Percentiles rank a stretch among this genome's conserved stretches.
Evolutionary conservation across 2,888 invertebrate species (phyloP).

Genomic region (Ommatoiulus sabulosus): DNA sequence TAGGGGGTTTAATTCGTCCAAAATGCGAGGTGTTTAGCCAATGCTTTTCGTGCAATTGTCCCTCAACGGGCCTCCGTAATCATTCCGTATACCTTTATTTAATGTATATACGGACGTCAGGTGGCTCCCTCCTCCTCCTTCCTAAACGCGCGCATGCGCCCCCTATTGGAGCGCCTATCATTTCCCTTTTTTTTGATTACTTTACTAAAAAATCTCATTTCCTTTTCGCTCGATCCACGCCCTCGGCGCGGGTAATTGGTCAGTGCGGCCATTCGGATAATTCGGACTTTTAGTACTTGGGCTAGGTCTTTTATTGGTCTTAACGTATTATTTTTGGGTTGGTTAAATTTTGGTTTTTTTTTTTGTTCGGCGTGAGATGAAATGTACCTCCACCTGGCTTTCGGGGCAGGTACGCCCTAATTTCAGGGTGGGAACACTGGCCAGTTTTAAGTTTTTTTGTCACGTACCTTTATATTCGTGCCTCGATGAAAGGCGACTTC

Average conservation of each 20-base stretch:
- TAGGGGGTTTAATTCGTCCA: neutral
- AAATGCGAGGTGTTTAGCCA: no score
- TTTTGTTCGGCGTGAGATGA: neutral
- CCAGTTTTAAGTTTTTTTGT: neutral
- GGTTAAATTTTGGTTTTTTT: neutral
- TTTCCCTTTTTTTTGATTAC: slow-evolving; percentile 45
- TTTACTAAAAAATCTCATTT: slow-evolving; percentile 47
- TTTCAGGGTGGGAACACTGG: slow-evolving; percentile 38
- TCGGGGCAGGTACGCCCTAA: slow-evolving; percentile 52
- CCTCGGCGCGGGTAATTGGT: slow-evolving; percentile 48
- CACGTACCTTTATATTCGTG: neutral
- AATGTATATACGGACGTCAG: neutral
- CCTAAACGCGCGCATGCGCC: neutral
- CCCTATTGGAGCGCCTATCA: neutral
- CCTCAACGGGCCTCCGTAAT: neutral
- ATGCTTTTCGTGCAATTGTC: neutral
- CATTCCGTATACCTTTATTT: neutral
- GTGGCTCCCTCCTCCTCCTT: neutral
- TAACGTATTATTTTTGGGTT: slow-evolving; percentile 12
- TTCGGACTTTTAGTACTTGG: slow-evolving; percentile 21
- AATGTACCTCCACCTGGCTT: slow-evolving; percentile 1
- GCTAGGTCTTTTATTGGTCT: slow-evolving; percentile 44
- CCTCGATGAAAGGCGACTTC: neutral
- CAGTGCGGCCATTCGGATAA: slow-evolving; percentile 25
- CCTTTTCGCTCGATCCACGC: slow-evolving; percentile 45